Base-by-base conservation (phyloP, 2,888 invertebrate species). In the Drosophila pseudotalamancana region DNA sequence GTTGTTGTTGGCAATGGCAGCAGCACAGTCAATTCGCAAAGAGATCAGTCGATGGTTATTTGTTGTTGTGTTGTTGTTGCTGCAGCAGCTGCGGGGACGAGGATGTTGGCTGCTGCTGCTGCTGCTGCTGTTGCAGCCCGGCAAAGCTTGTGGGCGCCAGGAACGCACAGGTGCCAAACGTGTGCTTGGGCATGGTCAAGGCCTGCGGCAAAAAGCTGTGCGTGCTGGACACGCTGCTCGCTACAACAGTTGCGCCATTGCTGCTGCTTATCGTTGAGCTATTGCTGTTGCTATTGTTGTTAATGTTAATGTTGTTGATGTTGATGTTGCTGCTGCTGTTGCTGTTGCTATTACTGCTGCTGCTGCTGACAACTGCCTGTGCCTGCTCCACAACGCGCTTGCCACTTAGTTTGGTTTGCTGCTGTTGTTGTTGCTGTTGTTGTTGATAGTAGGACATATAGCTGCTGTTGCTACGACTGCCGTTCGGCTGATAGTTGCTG, bases 91-190 rank as follows among this genome's bases (percentile, higher is more conserved):
- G 37, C 16, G 56, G 35, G n/a, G 63, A 42, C 19, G 61, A 25
- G 12, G 75, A 55, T 32, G 70, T 37, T 6, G 27, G 48, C 50
- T 40, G 67, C 51, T 60, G 64, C 12, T 53, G 57, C 9, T 63
- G 66, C 5, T 66, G 76, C 1, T 66, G 80, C 39, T 73, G 77
- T 12, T 81, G 77, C 6, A 83, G 65, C 18, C 49, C 72, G 48
- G 70, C 87, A 60, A 79, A 88, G 39, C 73, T 89, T n/a, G 90
- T 88, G 25, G 89, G 89, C 42, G 90, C 86, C 40, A 89, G 61
- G 18, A 91, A 65, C 1, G 90, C 90, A 55, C 91, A 91, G 12
- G 91, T 90, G 29, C 91, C 91, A 51, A 91, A 91, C 3, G 91
- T 91, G 63, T 91, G 91, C 62, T 89, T 90, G 32, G 89, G 88